Conservation (phyloP, 2,797 vertebrate genomes). For the Artibeus lituratus region DNA sequence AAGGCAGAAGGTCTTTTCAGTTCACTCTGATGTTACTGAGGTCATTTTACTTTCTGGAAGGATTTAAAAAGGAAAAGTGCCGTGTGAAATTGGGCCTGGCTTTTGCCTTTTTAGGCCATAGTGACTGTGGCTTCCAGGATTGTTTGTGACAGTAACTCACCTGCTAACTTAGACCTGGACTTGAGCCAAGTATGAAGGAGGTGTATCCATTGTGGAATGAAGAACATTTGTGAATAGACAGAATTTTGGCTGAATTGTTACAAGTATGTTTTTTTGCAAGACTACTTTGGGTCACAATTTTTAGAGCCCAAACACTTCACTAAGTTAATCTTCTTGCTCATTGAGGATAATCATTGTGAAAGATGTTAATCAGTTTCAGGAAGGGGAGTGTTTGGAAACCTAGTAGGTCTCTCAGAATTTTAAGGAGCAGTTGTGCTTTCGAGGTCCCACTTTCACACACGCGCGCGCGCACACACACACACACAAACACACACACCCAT, state of each 20-base stretch:
- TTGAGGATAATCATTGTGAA: background rate
- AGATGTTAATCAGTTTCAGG: background rate
- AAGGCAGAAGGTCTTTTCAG: background rate
- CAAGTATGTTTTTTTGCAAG: background rate
- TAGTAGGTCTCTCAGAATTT: background rate
- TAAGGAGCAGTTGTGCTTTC: background rate
- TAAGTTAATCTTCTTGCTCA: background rate
- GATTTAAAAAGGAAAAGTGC: background rate
- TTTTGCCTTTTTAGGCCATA: background rate
- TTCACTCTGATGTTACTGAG: background rate
- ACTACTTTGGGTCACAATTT: background rate
- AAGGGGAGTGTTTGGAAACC: background rate
- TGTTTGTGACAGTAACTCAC: background rate
- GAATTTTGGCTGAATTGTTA: background rate
- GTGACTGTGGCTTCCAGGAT: background rate
- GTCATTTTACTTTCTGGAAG: background rate
- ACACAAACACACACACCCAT: background rate
- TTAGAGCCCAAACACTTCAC: background rate
- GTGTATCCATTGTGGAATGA: background rate
- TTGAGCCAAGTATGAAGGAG: background rate
- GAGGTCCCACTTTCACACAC: background rate
- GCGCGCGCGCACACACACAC: too few species aligned
- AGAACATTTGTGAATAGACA: background rate
- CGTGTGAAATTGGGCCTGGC: background rate
- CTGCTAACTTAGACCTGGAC: background rate